Evolutionary conservation across 2,888 invertebrate genomes (phyloP).

Genomic region (Lasioglossum figueresi): DNA sequence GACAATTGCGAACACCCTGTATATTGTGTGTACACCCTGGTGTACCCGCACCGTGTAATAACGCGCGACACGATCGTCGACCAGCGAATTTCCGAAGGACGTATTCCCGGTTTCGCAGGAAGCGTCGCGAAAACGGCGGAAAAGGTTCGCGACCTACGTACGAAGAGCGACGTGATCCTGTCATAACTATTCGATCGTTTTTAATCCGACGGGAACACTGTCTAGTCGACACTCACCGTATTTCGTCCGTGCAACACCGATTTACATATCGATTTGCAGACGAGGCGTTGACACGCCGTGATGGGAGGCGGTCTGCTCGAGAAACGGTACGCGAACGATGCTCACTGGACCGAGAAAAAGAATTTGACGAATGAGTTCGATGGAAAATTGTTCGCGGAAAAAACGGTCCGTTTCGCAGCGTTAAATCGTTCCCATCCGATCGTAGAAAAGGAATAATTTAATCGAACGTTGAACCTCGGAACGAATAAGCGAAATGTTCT

Average conservation of each 20-base stretch:
- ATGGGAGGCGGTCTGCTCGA: conserved; percentile 49
- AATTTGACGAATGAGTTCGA: neutral
- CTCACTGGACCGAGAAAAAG: conserved; percentile 17
- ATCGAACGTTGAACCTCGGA: neutral
- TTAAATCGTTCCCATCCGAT: conserved; percentile 9
- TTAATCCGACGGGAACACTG: conserved; percentile 50
- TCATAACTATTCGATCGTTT: conserved; percentile 19
- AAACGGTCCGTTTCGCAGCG: neutral
- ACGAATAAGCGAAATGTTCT: neutral
- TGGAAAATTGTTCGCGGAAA: conserved; percentile 6
- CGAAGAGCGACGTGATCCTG: neutral
- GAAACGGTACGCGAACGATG: conserved; percentile 35
- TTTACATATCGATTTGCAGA: conserved; percentile 62
- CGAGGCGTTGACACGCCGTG: conserved; percentile 37
- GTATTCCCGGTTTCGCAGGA: neutral
- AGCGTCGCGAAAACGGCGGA: conserved; percentile 14
- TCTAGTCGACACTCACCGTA: conserved; percentile 51
- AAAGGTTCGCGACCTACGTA: conserved; percentile 28
- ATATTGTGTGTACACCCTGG: neutral
- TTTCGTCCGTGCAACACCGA: conserved; percentile 48
- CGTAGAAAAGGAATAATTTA: neutral
- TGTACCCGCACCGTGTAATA: conserved; percentile 9
- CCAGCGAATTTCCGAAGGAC: neutral
- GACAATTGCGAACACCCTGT: neutral
- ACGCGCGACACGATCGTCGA: conserved; percentile 12